Conservation (phyloP, 2,113 vertebrate genomes). For the Perca flavescens region DNA sequence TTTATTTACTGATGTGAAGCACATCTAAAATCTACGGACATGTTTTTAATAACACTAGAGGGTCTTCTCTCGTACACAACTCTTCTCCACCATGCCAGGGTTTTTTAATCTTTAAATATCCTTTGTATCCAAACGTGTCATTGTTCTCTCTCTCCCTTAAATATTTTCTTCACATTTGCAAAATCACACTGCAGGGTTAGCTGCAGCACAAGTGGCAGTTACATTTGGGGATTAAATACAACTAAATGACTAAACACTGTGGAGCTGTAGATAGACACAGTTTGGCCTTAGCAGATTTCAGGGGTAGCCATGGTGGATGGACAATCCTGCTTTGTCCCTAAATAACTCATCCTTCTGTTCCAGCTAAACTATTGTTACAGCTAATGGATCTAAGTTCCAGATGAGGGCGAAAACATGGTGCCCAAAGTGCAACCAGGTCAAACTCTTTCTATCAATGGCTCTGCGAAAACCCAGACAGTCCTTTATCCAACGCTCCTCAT, state of each 20-base stretch:
- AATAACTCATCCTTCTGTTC: constrained; percentile 50
- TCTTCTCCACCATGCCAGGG: constrained; percentile 72
- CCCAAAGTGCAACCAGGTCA: constrained; percentile 68
- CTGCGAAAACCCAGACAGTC: constrained; percentile 84
- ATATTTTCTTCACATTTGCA: constrained; percentile 79
- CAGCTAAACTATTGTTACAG: constrained; percentile 53
- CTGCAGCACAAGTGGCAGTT: constrained; percentile 90
- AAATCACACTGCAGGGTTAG: constrained; percentile 88
- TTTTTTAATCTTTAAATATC: constrained; percentile 61
- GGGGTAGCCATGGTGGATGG: constrained; percentile 54
- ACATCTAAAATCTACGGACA: constrained; percentile 99
- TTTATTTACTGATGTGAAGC: constrained; percentile 95
- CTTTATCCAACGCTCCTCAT: constrained; percentile 83
- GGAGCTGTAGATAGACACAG: constrained; percentile 60
- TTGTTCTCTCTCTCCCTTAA: constrained; percentile 53
- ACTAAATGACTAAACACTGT: constrained; percentile 85
- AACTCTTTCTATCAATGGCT: constrained; percentile 54
- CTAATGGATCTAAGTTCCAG: constrained; percentile 50
- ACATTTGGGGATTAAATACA: constrained; percentile 83
- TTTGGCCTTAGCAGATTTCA: constrained; percentile 66
- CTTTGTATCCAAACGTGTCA: constrained; percentile 83
- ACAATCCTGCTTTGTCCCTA: constrained; percentile 47
- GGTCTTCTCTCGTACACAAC: constrained; percentile 88
- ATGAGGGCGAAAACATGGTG: constrained; percentile 54
- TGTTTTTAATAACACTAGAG: constrained; percentile 94